Evolutionary conservation across 2,113 vertebrate genomes (phyloP), one percentile per base, ranked within the genome.

Genomic region (Plectropomus leopardus): DNA sequence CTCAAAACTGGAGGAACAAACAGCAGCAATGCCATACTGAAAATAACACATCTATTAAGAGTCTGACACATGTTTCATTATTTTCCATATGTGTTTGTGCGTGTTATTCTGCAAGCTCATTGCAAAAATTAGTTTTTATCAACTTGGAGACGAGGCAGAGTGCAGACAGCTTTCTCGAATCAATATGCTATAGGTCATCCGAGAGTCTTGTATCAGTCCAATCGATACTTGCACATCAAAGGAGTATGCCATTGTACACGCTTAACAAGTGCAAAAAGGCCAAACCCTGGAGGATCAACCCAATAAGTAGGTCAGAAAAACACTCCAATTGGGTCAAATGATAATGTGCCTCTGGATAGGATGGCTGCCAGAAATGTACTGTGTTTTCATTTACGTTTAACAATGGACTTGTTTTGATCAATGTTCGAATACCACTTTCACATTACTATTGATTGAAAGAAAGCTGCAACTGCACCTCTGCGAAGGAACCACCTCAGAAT

Each of bases 221-320:
- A 93, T 94, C 93, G 21, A 93, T 94, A 84, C 82, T 59, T 44
- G 63, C 84, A 90, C 89, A 94, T 94, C 89, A 94, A 93, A 94
- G 86, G 63, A 77, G 72, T 82, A 76, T 87, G 89, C 88, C 86
- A 91, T 86, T 90, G 91, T 92, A 89, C 80, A 84, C 67, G 84
- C 75, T 90, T 91, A 91, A 90, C 88, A 87, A 92, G 86, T 88
- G 83, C 87, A 89, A 90, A 93, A 92, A 88, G 89, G 82, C 84
- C 76, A 82, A 88, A 83, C 84, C 87, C 91, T 82, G 44, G 64
- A 90, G 92, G 89, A 92, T 90, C 82, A 89, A 79, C 81, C 86
- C 75, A 75, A 89, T 82, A 93, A 92, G 86, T 93, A 87, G 89
- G 92, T 93, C 88, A 92, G 85, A 87, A 92, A 93, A 93, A 89